Base-by-base conservation (phyloP, 2,113 vertebrate species). In the Ploceus nigricollis region DNA sequence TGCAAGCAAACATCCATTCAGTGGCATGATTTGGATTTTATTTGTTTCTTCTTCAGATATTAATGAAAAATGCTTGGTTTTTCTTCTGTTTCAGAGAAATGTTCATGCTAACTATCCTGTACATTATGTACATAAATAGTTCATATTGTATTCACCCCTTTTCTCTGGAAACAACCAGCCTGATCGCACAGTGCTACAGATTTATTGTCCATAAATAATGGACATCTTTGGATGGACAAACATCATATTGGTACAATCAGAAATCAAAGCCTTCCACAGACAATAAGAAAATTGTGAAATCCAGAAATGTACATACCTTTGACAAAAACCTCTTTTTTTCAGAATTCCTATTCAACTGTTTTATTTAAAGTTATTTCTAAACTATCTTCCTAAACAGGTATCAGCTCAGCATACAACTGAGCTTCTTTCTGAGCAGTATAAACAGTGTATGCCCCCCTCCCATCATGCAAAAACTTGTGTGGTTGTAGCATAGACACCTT, bases 381-480 rank as follows among this genome's bases (percentile, higher is more conserved):
- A 61, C n/a, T 63, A 24, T 63, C 78, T 81, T 66, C 28, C 51
- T 63, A 42, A 71, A 48, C 3, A 66, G 14, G 2, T 13, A 66
- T 21, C 21, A 80, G 6, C 22, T 25, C 37, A 85, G 21, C 37
- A 68, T 11, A 78, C 44, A 84, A 35, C n/a, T 28, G 3, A 15
- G 3, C 20, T 88, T 73, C 73, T 47, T 31, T 25, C 40, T 66
- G 51, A 83, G 63, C 51, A 21, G 19, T 3, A 58, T 11, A 9
- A 64, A 39, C 4, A 45, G 4, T 4, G 4, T 4, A 25, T 23
- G 5, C 5, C 12, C 47, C n/a, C 12, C 11, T 85, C 10, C 19
- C 23, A 24, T 1, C 0, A 0, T 10, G 12, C 15, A 85, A 58
- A 71, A 51, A 35, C 7, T 2, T 7, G 13, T 1, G 2, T 50